Evolutionary conservation across 2,797 vertebrate genomes (phyloP), one percentile per base, ranked within the genome.

Genomic region (Malurus leucopterus): DNA sequence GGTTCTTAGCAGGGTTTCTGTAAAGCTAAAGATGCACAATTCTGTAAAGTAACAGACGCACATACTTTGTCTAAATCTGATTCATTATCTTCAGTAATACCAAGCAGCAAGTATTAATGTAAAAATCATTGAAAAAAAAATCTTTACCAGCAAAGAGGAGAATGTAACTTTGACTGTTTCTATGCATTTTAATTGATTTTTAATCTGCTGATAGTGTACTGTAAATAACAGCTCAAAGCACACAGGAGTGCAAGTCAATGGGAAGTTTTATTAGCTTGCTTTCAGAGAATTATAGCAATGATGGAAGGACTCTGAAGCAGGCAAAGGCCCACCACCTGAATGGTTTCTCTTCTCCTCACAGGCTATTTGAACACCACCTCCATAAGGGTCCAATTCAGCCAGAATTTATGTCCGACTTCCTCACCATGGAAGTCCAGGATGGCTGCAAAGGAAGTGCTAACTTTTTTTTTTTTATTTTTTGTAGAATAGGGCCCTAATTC

Each of bases 151-250:
- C 73, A 74, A 92, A 93, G 90, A 95, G 78, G 74, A 96, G 84
- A 78, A 91, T 71, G 91, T 91, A 96, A 86, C 77, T 92, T 96
- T 71, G 61, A 50, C 77, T 91, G 73, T 71, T 95, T 88, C 84
- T 94, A 96, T 91, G 82, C 93, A 95, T 96, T 95, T 96, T 96
- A 96, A 96, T 94, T 96, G 96, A 97, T 96, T 97, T 97, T 97
- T 96, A 97, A 97, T 97, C 93, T 95, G 88, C 89, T 49, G 51
- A 94, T 65, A 78, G 88, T 93, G 91, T 95, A 82, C 93, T 93
- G 70, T 94, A 97, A 97, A 96, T 96, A 94, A 68, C 44, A n/a
- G 58, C 92, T 96, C 91, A 95, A 95, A 96, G 86, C 75, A 95
- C 82, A 94, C 64, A 88, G 8, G 36, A 96, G 68, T 72, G 59